Base-by-base conservation (phyloP, 1,140 invertebrate genomes). In the Drosophila varians region DNA sequence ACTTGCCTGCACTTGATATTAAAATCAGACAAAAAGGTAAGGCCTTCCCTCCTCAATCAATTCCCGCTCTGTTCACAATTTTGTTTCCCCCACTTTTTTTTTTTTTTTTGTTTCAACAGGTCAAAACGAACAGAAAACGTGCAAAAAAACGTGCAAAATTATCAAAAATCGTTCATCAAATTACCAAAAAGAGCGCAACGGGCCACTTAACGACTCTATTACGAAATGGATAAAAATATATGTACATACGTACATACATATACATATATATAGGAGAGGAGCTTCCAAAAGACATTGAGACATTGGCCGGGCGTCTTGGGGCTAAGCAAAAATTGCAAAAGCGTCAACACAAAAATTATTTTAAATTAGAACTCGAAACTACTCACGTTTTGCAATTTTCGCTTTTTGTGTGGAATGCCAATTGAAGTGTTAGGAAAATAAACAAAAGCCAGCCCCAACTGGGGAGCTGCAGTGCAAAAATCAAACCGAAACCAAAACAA, bases 81-180 rank as follows among this genome's bases (percentile, higher is more conserved):
- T 9, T 55, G 45, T 45, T 45, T 60, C 34, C 51, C 45, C 34
- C 40, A n/a, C n/a, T n/a, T 42, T 19, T 42, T 7, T 18, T 2
- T 28, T n/a, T 25, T 42, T 36, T 12, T 34, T 40, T 54, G 61
- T 56, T 76, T 70, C 77, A 54, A 83, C 77, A 75, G 77, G 77
- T 80, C 77, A 80, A 74, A 80, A 51, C 66, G 47, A 80, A 55
- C 71, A 75, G 43, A 62, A 84, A 88, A 77, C 82, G 77, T 80
- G 84, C 82, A 86, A 82, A 87, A 78, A 71, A 76, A 79, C 69
- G 77, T 87, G 77, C 71, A 71, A 87, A 82, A 82, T 87, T 88
- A 87, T 87, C 83, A 87, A 87, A 87, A 87, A 88, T 87, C 83
- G 83, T 87, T 87, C 83, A 87, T 87, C 83, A 87, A 87, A 87